These are phyloP conservation scores for Gari tellinella DNA, from an alignment of 2,888 invertebrate species.

Conservation along the genomic window DNA sequence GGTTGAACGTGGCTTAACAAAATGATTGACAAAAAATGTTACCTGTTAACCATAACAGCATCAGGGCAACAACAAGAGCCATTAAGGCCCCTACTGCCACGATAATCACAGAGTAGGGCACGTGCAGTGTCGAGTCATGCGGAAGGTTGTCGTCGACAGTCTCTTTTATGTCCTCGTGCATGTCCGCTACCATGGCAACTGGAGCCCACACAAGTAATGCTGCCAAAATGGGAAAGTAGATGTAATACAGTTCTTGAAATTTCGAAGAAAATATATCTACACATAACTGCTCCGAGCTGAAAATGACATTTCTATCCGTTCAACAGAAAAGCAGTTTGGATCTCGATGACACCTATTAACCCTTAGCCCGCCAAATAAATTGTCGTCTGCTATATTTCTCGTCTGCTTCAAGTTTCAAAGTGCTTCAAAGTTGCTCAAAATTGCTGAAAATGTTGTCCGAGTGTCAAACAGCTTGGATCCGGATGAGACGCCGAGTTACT, in stretches of 20 bases:
- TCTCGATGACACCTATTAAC: too few species aligned
- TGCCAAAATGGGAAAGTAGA: conserved; percentile 13
- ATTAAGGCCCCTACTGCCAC: conserved; percentile 37
- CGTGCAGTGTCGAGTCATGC: conserved; percentile 53
- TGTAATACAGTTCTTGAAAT: background rate
- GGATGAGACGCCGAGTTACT: too few species aligned
- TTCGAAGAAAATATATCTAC: background rate
- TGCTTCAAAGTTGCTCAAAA: too few species aligned
- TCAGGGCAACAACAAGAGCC: conserved; percentile 41
- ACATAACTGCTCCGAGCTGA: too few species aligned
- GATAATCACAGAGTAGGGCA: conserved; percentile 49
- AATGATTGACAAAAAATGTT: background rate
- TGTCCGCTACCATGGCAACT: conserved; percentile 51
- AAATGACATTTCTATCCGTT: too few species aligned
- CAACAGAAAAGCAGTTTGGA: too few species aligned
- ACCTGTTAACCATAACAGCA: conserved; percentile 50
- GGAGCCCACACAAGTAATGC: conserved; percentile 49
- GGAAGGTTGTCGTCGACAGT: conserved; percentile 26
- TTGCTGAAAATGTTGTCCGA: too few species aligned
- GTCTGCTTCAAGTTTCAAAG: too few species aligned
- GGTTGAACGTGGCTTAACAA: too few species aligned
- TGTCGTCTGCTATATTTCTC: too few species aligned
- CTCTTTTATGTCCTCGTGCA: conserved; percentile 37
- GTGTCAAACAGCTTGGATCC: too few species aligned
- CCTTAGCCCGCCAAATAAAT: too few species aligned